These are phyloP conservation scores for Drosophila gaucha DNA, from an alignment of 2,888 invertebrate genomes.

Conservation along the genomic window DNA sequence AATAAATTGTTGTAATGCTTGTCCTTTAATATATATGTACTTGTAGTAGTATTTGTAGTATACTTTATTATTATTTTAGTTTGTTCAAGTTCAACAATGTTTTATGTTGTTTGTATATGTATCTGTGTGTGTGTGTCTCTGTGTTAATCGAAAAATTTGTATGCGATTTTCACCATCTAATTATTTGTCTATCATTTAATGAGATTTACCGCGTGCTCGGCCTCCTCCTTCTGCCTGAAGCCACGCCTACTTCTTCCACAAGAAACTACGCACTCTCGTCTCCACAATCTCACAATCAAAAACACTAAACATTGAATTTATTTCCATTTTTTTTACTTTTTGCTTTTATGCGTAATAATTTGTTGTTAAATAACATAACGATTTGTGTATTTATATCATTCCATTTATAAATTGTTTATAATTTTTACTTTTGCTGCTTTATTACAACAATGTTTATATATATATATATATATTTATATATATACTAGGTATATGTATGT, in stretches of 20 bases:
- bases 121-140: slow-evolving; percentile 18
- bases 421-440: slow-evolving; percentile 43
- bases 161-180: slow-evolving; percentile 63
- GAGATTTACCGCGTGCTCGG: slow-evolving; percentile 55
- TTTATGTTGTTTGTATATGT: slow-evolving; percentile 41
- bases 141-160: slow-evolving; percentile 47
- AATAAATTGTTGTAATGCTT: slow-evolving; percentile 63
- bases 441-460: slow-evolving; percentile 77
- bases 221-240: slow-evolving; percentile 7
- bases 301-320: slow-evolving; percentile 70
- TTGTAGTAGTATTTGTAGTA: slow-evolving; percentile 41
- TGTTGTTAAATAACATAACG: slow-evolving; percentile 63
- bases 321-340: slow-evolving; percentile 38
- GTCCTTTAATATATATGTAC: slow-evolving; percentile 53
- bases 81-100: slow-evolving; percentile 71
- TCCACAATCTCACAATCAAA: slow-evolving; percentile 59
- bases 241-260: slow-evolving; percentile 1
- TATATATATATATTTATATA: slow-evolving; percentile 58
- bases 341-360: slow-evolving; percentile 66
- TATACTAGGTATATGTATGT: slow-evolving; percentile 66
- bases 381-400: slow-evolving; percentile 60
- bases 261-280: slow-evolving; percentile 2
- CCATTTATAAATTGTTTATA: slow-evolving; percentile 54
- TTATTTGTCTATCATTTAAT: slow-evolving; percentile 79
- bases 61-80: slow-evolving; percentile 44